Conservation (phyloP, 1,140 invertebrate genomes). For the Lepeophtheirus salmonis region DNA sequence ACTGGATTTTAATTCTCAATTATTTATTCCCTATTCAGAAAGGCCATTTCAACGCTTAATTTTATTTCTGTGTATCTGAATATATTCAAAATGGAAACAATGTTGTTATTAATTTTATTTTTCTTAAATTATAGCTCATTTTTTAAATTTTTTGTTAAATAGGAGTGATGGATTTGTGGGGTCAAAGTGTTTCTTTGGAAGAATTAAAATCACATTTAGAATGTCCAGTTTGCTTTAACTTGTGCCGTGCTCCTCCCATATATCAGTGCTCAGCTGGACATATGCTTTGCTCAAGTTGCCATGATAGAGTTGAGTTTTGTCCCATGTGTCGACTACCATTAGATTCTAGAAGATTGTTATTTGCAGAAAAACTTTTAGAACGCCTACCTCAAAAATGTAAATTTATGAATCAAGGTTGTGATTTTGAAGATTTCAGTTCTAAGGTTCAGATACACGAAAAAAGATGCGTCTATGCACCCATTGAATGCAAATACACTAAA, state of each 20-base stretch:
- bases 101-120: too few relatives aligned
- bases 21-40: background rate
- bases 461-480: background rate
- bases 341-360: background rate
- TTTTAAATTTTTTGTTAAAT: too few relatives aligned
- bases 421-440: background rate
- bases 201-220: background rate
- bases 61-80: too few relatives aligned
- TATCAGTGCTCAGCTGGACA: conserved; percentile 3
- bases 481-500: background rate
- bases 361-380: background rate
- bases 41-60: too few relatives aligned
- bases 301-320: background rate
- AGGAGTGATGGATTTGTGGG: too few relatives aligned
- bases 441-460: background rate
- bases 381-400: background rate
- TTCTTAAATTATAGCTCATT: too few relatives aligned
- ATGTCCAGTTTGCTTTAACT: conserved; percentile 9
- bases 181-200: background rate
- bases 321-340: conserved; percentile 1
- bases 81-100: too few relatives aligned
- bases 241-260: background rate
- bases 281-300: conserved; percentile 1
- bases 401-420: background rate
- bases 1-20: conserved; percentile 3